phyloP scores from a whole-genome alignment of 2,888 invertebrate species.

The Chironomus tentans region DNA sequence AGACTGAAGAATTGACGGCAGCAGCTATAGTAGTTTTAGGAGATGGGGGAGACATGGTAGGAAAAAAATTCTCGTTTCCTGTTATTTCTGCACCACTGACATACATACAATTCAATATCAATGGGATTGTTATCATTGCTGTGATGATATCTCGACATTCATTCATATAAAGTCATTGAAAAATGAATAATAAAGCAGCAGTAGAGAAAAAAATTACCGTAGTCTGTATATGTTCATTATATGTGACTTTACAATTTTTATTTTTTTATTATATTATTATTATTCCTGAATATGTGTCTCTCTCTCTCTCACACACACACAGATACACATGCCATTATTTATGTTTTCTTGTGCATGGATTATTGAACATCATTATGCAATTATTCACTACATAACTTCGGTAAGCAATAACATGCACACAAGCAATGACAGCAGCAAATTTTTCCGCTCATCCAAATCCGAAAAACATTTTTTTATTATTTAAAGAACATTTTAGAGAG shows the following conservation, averaged over 20 bases:
- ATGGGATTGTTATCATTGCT: neutral
- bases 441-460: neutral
- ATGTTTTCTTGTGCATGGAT: neutral
- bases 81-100: neutral
- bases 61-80: neutral
- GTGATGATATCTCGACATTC: too few species aligned
- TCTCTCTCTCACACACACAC: neutral
- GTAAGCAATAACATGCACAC: neutral
- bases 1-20: neutral
- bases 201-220: neutral
- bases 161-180: too few species aligned
- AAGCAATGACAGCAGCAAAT: neutral
- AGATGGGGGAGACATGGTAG: too few species aligned
- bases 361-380: slow-evolving; percentile 22
- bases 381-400: neutral
- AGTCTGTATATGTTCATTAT: neutral
- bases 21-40: too few species aligned
- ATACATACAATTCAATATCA: neutral
- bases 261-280: neutral
- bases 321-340: too few species aligned
- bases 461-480: too few species aligned
- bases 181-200: neutral
- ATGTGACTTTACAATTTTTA: neutral
- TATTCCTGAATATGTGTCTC: neutral
- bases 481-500: too few species aligned